Conservation (phyloP, 2,888 invertebrate genomes). For the Aspidiotus rigidus region DNA sequence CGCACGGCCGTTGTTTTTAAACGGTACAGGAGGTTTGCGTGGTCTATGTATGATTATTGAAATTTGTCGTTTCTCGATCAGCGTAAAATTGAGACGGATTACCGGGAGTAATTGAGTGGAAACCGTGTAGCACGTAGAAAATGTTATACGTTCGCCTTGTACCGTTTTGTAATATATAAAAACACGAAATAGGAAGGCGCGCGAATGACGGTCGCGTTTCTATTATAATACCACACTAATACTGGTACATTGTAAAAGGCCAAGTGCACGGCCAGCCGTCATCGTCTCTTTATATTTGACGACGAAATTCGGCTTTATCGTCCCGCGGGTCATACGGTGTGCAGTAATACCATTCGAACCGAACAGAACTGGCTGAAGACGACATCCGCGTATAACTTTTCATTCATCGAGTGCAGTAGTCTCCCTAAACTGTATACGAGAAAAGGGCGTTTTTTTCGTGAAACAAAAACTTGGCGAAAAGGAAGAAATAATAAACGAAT, state of each 20-base stretch:
- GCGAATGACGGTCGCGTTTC: background rate
- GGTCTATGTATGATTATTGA: background rate
- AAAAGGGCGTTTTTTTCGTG: constrained; percentile 2
- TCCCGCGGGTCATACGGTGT: background rate
- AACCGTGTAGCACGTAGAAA: background rate
- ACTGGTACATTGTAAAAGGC: background rate
- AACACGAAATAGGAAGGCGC: constrained; percentile 1
- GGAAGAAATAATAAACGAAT: no score
- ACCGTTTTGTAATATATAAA: no score
- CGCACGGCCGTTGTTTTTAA: no score
- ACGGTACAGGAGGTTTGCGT: background rate
- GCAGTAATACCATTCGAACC: background rate
- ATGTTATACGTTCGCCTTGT: background rate
- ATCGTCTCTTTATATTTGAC: background rate
- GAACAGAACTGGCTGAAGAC: no score
- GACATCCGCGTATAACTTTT: background rate
- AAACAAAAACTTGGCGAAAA: background rate
- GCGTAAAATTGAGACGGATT: background rate
- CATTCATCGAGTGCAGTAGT: no score
- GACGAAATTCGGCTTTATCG: background rate
- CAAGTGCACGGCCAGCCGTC: constrained; percentile 1
- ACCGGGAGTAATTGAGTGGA: background rate
- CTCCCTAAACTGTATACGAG: background rate
- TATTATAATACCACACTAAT: no score
- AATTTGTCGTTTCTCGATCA: constrained; percentile 2